These are phyloP conservation scores for Neoniphon sammara DNA, from an alignment of 2,797 vertebrate genomes.

Conservation along the genomic window DNA sequence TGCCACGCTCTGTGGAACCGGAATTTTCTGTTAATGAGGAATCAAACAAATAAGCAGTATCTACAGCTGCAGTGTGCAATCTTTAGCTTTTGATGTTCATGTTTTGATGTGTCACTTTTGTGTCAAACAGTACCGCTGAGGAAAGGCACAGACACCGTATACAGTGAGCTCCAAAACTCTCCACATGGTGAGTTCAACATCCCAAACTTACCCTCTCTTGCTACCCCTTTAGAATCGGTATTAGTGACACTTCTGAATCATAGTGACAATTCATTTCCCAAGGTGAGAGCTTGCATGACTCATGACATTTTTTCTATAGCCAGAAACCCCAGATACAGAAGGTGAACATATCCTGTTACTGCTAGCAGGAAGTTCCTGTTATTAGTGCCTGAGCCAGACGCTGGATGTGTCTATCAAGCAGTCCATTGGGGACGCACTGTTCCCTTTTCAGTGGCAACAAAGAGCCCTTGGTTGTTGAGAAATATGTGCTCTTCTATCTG, in stretches of 20 bases:
- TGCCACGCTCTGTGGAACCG: conserved; percentile 49
- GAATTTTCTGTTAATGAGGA: conserved; percentile 27
- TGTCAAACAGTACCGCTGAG: conserved; percentile 85
- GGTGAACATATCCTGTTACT: conserved; percentile 62
- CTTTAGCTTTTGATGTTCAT: conserved; percentile 57
- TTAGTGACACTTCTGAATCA: conserved; percentile 6
- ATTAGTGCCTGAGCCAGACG: conserved; percentile 52
- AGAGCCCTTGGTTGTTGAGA: conserved; percentile 1
- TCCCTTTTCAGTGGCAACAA: conserved; percentile 49
- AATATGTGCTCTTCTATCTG: neutral
- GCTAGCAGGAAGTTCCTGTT: conserved; percentile 69
- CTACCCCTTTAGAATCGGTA: neutral
- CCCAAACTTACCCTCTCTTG: too few relatives aligned
- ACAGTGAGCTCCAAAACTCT: conserved; percentile 93
- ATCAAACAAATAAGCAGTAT: conserved; percentile 34
- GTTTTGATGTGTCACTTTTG: conserved; percentile 53
- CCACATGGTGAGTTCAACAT: conserved; percentile 85
- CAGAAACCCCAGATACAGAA: conserved; percentile 17
- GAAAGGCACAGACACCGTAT: conserved; percentile 93
- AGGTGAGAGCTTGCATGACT: neutral
- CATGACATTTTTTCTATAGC: conserved; percentile 17
- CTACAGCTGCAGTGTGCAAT: conserved; percentile 7
- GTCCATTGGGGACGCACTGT: conserved; percentile 30
- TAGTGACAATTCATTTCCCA: neutral
- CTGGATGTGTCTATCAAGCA: conserved; percentile 42